Evolutionary conservation across 2,113 vertebrate species (phyloP).

Genomic region (Thamnophis sirtalis): DNA sequence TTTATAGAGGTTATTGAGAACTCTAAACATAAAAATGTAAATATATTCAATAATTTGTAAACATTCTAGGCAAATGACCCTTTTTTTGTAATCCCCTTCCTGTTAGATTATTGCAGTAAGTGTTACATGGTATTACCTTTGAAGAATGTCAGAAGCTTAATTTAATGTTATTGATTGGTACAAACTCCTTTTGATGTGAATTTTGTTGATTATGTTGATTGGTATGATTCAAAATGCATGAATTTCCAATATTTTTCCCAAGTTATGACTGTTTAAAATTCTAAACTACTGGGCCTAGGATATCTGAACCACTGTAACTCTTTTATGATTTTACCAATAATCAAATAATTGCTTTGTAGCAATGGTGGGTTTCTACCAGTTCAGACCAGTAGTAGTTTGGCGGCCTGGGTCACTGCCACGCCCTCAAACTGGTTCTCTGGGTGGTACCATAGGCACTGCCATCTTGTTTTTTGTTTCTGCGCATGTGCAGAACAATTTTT

Average conservation of each 20-base stretch:
- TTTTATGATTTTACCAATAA: neutral
- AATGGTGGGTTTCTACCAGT: no score
- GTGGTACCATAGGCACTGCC: no score
- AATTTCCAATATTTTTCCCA: neutral
- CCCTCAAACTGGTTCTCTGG: no score
- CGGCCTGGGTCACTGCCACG: no score
- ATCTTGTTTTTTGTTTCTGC: no score
- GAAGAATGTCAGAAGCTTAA: neutral
- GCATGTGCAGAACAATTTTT: no score
- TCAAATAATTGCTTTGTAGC: neutral
- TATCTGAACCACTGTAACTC: neutral
- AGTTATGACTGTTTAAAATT: neutral
- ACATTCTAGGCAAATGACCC: neutral
- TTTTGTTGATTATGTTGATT: neutral
- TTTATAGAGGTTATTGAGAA: constrained; percentile 30
- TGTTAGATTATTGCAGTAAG: neutral
- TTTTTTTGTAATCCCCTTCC: neutral
- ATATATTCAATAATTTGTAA: constrained; percentile 23
- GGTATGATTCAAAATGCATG: neutral
- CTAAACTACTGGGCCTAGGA: neutral
- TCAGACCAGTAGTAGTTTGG: no score
- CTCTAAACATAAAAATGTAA: constrained; percentile 9
- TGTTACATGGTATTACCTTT: neutral
- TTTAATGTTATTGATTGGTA: neutral
- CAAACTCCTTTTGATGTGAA: neutral